Conservation (phyloP, 2,888 invertebrate species). For the Dynastes tityus region DNA sequence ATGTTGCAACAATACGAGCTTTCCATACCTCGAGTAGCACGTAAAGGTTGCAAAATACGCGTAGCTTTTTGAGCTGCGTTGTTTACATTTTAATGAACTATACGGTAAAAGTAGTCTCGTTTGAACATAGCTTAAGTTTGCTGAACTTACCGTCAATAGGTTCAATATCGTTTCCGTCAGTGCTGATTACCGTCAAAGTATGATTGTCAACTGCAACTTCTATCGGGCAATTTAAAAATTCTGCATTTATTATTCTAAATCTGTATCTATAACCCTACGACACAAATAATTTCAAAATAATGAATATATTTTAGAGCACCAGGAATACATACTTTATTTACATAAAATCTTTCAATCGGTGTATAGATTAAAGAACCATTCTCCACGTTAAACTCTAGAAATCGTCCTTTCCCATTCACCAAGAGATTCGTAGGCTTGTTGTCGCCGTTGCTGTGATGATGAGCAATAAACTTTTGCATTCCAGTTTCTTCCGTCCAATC, state of each 20-base stretch:
- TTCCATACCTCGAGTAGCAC: too few relatives aligned
- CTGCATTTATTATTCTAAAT: constrained; percentile 88
- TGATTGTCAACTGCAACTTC: constrained; percentile 89
- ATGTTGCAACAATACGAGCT: too few relatives aligned
- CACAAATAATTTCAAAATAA: constrained; percentile 44
- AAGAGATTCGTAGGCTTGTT: constrained; percentile 88
- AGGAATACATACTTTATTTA: constrained; percentile 74
- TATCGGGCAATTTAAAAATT: constrained; percentile 90
- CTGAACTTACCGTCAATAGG: constrained; percentile 78
- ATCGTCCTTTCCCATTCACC: constrained; percentile 86
- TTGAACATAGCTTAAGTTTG: too few relatives aligned
- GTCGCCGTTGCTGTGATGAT: constrained; percentile 86
- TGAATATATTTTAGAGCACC: neutral
- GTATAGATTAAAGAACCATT: constrained; percentile 67
- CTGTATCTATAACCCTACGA: constrained; percentile 82
- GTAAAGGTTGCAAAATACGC: too few relatives aligned
- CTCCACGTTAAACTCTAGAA: constrained; percentile 68
- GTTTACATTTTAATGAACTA: too few relatives aligned
- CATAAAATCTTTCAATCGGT: constrained; percentile 77
- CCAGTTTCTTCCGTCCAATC: constrained; percentile 88
- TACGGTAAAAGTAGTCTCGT: too few relatives aligned
- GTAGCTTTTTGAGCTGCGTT: too few relatives aligned
- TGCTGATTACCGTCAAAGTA: constrained; percentile 82
- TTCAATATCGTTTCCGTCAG: constrained; percentile 85
- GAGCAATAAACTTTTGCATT: constrained; percentile 84